phyloP scores from a whole-genome alignment of 2,797 vertebrate species.

The Rhinophrynus dorsalis region DNA sequence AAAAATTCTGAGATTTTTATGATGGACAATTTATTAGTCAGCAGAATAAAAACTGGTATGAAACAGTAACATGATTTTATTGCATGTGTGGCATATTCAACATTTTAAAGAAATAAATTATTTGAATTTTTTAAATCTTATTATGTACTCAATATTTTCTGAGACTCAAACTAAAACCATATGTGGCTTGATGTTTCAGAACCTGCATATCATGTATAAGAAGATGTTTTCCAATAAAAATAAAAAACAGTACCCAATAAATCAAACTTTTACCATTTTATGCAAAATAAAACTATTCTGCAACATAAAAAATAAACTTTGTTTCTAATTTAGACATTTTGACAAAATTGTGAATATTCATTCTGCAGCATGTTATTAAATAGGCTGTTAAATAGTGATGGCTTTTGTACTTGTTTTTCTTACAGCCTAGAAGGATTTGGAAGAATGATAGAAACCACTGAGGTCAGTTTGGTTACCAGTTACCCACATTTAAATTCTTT shows the following conservation, averaged over 20 bases:
- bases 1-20: no score
- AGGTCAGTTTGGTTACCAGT: not conserved
- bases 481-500: not conserved
- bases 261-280: not conserved
- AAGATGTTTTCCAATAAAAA: conserved; percentile 22
- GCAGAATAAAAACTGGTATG: no score
- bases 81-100: no score
- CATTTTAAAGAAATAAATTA: no score
- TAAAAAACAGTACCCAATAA: not conserved
- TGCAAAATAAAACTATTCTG: not conserved
- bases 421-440: not conserved
- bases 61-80: no score
- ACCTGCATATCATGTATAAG: not conserved
- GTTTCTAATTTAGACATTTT: not conserved
- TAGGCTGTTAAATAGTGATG: not conserved
- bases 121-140: conserved; percentile 16
- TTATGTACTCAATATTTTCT: conserved; percentile 7
- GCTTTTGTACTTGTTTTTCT: not conserved
- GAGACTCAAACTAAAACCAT: conserved; percentile 27
- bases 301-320: conserved; percentile 6
- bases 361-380: not conserved
- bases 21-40: no score
- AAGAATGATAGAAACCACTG: not conserved
- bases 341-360: not conserved
- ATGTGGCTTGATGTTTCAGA: conserved; percentile 27